Conservation (phyloP, 2,797 vertebrate genomes). For the Erethizon dorsatum region DNA sequence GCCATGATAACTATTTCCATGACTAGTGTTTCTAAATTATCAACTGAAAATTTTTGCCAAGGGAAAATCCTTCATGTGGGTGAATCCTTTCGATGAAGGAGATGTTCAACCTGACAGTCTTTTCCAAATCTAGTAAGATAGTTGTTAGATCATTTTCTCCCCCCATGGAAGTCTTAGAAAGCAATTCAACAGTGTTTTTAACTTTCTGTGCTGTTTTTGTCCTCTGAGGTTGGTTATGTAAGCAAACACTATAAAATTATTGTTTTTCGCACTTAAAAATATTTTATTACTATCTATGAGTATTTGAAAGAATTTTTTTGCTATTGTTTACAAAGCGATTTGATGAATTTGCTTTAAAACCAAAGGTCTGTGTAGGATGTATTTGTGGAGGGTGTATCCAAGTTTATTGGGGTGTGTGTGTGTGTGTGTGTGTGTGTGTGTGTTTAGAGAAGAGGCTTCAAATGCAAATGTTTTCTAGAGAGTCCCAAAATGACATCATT, state of each 20-base stretch:
- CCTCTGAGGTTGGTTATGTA: background rate
- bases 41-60: slow-evolving; percentile 52
- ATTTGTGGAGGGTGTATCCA: background rate
- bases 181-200: background rate
- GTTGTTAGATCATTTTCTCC: background rate
- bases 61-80: slow-evolving; percentile 16
- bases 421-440: background rate
- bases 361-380: background rate
- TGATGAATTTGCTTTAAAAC: slow-evolving; percentile 10
- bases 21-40: slow-evolving; percentile 36
- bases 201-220: background rate
- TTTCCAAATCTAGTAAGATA: background rate
- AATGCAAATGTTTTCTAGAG: background rate
- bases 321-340: background rate
- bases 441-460: slow-evolving; percentile 46
- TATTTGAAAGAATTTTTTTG: background rate
- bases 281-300: background rate
- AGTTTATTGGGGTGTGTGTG: background rate
- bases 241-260: background rate
- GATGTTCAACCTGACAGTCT: background rate
- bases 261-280: background rate
- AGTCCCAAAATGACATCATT: background rate
- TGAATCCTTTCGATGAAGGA: background rate
- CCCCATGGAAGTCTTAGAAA: background rate
- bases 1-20: background rate